Base-by-base conservation (phyloP, 1,140 invertebrate species). In the Arion vulgaris region DNA sequence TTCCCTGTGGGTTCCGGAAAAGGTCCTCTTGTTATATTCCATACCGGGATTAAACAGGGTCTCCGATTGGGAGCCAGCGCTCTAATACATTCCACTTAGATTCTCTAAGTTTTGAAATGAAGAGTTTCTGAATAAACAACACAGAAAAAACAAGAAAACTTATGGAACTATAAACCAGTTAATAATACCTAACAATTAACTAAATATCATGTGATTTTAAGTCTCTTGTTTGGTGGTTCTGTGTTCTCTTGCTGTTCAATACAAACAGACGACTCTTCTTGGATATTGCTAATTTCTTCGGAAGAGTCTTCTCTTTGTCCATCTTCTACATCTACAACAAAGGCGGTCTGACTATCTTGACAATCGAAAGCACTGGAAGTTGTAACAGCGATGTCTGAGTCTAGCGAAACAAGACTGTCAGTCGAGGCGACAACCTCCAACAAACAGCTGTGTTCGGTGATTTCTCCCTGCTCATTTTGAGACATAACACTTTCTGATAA, bases 321-420 rank as follows among this genome's bases (percentile, higher is more conserved):
- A 32, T 39, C 28, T 34, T 57, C 74, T 34, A 77, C 57, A 36
- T 78, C 76, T 41, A 78, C 66, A 1, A 78, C 62, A 68, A 66
- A 78, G 15, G 51, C 36, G 23, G n/a, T 34, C 57, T 66, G 51
- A 32, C 32, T 34, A 0, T 45, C 62, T 28, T 57, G 41, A 66
- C 19, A 5, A 19, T 28, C 38, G 32, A 1, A 15, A 38, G 36
- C 34, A 32, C 13, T 19, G 15, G 19, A 11, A 9, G 45, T 32
- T 19, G n/a, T 28, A 5, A 19, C 36, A 34, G 53, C 76, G 66
- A 66, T 66, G 28, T 66, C 62, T 36, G 76, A 66, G 5, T 38
- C 62, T 36, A 78, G 36, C 5, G 76, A 57, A 5, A 38, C 76
- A 19, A 62, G 76, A 9, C 62, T 57, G 39, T 78, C 76, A 66